phyloP scores from a whole-genome alignment of 2,797 vertebrate genomes.

The Gymnoscopelus braueri region DNA sequence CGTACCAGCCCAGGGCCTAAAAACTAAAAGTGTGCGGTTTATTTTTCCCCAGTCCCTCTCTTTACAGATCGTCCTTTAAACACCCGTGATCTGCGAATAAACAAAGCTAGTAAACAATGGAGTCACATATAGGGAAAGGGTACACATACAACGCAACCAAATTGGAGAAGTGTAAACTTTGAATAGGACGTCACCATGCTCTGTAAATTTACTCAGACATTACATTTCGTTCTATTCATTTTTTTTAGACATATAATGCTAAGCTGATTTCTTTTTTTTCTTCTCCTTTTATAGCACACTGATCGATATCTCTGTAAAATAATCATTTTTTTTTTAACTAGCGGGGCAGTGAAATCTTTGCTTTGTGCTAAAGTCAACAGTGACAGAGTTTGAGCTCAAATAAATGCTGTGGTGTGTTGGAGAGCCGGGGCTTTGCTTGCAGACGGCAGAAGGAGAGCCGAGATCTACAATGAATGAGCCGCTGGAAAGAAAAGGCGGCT shows the following conservation, averaged over 20 bases:
- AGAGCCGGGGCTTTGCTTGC: conserved; percentile 79
- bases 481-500: conserved; percentile 34
- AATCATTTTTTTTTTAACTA: conserved; percentile 97
- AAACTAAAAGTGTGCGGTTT: conserved; percentile 74
- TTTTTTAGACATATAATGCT: conserved; percentile 92
- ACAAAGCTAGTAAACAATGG: conserved; percentile 91
- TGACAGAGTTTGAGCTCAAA: conserved; percentile 93
- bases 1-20: conserved; percentile 58
- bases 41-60: conserved; percentile 75
- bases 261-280: conserved; percentile 93
- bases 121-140: conserved; percentile 81
- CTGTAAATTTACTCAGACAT: conserved; percentile 98
- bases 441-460: conserved; percentile 80
- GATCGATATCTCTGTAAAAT: conserved; percentile 99
- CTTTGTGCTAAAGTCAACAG: conserved; percentile 99
- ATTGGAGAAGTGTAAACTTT: conserved; percentile 96
- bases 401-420: conserved; percentile 92
- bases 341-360: conserved; percentile 99
- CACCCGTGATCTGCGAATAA: conserved; percentile 92
- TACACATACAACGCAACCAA: conserved; percentile 81
- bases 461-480: conserved; percentile 62
- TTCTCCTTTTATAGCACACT: conserved; percentile 92
- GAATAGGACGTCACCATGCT: conserved; percentile 85
- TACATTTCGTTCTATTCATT: conserved; percentile 88
- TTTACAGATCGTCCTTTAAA: conserved; percentile 85